These are phyloP conservation scores for Ptycholaimellus sp. DNA, from an alignment of 2,888 invertebrate genomes.

Conservation along the genomic window DNA sequence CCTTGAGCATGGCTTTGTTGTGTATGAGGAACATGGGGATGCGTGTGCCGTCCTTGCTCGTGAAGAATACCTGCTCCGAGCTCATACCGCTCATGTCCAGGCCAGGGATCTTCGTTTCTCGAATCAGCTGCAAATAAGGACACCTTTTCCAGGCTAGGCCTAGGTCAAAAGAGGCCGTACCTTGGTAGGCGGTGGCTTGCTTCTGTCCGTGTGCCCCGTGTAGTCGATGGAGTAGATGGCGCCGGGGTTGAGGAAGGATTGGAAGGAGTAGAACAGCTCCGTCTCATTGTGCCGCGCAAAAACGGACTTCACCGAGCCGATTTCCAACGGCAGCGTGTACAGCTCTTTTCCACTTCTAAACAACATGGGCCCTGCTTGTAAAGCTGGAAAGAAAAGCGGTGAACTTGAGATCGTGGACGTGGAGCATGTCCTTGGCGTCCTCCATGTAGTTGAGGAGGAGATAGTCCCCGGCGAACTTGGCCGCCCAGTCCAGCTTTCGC, in stretches of 20 bases:
- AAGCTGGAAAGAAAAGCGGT: too few relatives aligned
- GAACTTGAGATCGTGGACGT: constrained; percentile 47
- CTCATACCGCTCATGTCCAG: constrained; percentile 53
- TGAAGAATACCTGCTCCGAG: constrained; percentile 68
- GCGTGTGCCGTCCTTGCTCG: constrained; percentile 61
- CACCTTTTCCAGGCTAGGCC: background rate
- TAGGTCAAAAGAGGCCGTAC: too few relatives aligned
- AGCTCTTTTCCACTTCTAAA: too few relatives aligned
- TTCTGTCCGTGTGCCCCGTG: too few relatives aligned
- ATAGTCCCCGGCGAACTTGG: constrained; percentile 57
- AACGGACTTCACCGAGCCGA: constrained; percentile 61
- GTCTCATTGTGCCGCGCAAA: too few relatives aligned
- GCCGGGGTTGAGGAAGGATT: constrained; percentile 70
- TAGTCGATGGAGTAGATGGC: constrained; percentile 66
- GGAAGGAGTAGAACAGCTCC: constrained; percentile 66
- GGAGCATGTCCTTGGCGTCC: constrained; percentile 73
- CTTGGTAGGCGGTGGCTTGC: too few relatives aligned
- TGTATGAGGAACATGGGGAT: constrained; percentile 71
- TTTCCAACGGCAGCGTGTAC: constrained; percentile 48
- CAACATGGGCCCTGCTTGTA: too few relatives aligned
- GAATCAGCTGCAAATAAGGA: constrained; percentile 39
- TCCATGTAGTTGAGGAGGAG: constrained; percentile 64
- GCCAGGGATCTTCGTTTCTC: constrained; percentile 59
- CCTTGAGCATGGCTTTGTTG: constrained; percentile 17
- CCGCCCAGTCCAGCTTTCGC: constrained; percentile 70